A percentile compares a stretch with the other conserved stretches of the same genome.
phyloP scores from a whole-genome alignment of 2,888 invertebrate species.

The Apodemia zela region DNA sequence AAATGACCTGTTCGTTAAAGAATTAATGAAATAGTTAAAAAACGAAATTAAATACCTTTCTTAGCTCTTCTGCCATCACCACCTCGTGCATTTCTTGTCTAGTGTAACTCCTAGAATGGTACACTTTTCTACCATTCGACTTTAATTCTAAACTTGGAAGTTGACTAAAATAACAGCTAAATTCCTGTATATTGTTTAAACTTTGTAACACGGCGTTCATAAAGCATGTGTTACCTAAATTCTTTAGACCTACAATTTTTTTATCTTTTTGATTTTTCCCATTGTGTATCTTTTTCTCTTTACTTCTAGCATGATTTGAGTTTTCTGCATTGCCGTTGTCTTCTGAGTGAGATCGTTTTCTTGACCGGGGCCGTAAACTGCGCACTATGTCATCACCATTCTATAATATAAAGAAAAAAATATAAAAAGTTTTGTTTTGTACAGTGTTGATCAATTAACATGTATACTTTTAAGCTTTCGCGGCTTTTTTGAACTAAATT shows the following conservation, averaged over 20 bases:
- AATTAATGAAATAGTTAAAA: no score
- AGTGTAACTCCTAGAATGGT: slow-evolving; percentile 82
- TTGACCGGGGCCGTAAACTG: slow-evolving; percentile 79
- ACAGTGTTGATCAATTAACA: no score
- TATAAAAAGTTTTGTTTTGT: no score
- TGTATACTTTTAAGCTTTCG: no score
- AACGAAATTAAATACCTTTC: slow-evolving; percentile 73
- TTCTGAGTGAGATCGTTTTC: slow-evolving; percentile 81
- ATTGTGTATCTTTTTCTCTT: slow-evolving; percentile 63
- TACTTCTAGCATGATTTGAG: slow-evolving; percentile 44
- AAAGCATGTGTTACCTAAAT: slow-evolving; percentile 92
- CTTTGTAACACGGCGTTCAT: slow-evolving; percentile 93
- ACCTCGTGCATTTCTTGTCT: slow-evolving; percentile 84
- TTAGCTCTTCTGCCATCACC: slow-evolving; percentile 88
- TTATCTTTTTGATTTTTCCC: slow-evolving; percentile 77
- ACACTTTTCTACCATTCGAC: slow-evolving; percentile 80
- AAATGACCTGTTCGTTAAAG: no score
- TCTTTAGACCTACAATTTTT: slow-evolving; percentile 86
- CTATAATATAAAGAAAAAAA: slow-evolving; percentile 39
- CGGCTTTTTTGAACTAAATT: no score
- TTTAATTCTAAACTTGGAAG: slow-evolving; percentile 86
- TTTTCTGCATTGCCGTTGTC: slow-evolving; percentile 78
- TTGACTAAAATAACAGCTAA: slow-evolving; percentile 89
- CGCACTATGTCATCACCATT: slow-evolving; percentile 73
- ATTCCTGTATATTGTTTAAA: slow-evolving; percentile 91